phyloP scores from a whole-genome alignment of 2,888 invertebrate genomes.

The Atherix ibis region DNA sequence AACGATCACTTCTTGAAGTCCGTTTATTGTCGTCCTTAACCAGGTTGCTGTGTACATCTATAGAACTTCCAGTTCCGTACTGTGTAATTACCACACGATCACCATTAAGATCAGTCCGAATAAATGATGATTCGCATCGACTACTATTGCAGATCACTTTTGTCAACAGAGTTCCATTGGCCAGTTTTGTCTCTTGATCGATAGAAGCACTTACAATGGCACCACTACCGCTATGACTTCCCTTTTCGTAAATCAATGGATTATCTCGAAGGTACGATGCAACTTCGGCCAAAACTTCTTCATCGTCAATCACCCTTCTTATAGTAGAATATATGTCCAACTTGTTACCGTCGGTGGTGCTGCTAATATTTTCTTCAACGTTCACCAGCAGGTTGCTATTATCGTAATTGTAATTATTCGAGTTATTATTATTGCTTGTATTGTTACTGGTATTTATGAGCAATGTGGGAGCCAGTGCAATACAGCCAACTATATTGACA shows the following conservation, averaged over 20 bases:
- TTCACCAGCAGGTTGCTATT: conserved; percentile 11
- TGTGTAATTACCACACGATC: not conserved
- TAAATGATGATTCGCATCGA: not conserved
- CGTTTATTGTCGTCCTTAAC: too few species aligned
- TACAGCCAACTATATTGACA: conserved; percentile 30
- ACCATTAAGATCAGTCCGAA: not conserved
- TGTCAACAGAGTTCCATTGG: not conserved
- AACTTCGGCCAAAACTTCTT: not conserved
- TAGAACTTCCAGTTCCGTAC: not conserved
- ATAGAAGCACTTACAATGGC: too few species aligned
- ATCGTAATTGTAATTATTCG: too few species aligned
- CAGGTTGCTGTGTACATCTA: too few species aligned
- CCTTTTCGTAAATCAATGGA: conserved; percentile 2
- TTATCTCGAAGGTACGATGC: not conserved
- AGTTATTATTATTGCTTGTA: conserved; percentile 12
- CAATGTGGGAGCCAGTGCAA: conserved; percentile 28
- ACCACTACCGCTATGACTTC: conserved; percentile 2
- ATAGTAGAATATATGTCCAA: not conserved
- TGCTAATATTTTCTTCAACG: too few species aligned
- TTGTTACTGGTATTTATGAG: conserved; percentile 15
- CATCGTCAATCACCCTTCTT: not conserved
- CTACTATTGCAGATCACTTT: not conserved
- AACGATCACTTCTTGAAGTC: conserved; percentile 15
- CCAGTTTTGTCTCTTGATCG: not conserved
- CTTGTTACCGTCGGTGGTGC: not conserved